These are phyloP conservation scores for Haplochromis vanheusdeni DNA, from an alignment of 2,113 vertebrate species.

Conservation along the genomic window DNA sequence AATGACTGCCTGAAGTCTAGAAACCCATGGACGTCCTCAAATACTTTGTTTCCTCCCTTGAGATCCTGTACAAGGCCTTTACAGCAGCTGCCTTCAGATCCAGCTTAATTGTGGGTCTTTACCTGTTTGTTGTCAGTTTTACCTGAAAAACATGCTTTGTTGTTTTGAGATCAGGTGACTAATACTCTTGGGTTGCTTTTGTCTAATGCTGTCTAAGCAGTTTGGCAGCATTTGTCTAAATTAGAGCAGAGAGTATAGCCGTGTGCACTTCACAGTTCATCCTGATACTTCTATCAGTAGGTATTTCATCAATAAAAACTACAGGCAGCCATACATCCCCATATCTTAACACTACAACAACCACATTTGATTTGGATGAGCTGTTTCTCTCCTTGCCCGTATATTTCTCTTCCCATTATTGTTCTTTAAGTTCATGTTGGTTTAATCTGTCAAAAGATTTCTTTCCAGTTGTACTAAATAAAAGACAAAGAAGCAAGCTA, in stretches of 20 bases:
- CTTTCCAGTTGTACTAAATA: background rate
- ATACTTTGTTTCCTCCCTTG: background rate
- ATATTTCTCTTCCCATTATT: background rate
- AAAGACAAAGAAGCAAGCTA: background rate
- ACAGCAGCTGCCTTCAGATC: background rate
- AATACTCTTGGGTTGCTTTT: background rate
- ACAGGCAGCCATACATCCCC: background rate
- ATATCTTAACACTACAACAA: background rate
- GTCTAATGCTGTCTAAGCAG: background rate
- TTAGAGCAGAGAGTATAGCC: background rate
- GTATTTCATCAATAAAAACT: background rate
- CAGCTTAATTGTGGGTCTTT: background rate
- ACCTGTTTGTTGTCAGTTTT: background rate
- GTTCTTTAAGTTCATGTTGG: background rate
- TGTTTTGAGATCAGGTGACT: background rate
- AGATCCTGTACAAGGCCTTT: background rate
- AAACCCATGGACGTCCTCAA: background rate
- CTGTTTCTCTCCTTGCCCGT: background rate
- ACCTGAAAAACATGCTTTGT: background rate
- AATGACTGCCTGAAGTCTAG: background rate
- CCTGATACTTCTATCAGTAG: background rate
- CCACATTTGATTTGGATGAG: background rate
- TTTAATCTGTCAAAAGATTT: background rate
- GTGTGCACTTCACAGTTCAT: background rate
- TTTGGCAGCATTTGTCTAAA: background rate